Evolutionary conservation across 2,888 invertebrate species (phyloP), one percentile per base, ranked within the genome.

Genomic region (Callosobruchus maculatus): DNA sequence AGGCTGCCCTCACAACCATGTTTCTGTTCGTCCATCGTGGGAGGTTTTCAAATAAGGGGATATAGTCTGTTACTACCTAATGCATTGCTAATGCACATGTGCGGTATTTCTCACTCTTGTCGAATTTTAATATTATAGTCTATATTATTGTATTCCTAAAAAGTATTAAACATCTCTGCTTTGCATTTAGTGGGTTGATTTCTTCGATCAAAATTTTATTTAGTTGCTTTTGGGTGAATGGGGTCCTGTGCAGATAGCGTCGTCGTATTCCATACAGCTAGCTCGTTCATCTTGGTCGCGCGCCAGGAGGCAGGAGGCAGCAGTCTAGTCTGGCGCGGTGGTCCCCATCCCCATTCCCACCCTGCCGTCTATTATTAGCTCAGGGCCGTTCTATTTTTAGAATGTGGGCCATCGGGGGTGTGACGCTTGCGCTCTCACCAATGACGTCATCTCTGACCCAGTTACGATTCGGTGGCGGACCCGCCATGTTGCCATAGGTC

Each of bases 371-470:
- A 88, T 87, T 87, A 87, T 86, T 87, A 87, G 87, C 86, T 84
- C 85, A 86, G 84, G 87, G 86, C 83, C 86, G 82, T 78, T 84
- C 85, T 87, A 88, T 87, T 86, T 87, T 87, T 88, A 87, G 87
- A 79, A 86, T 85, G 82, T 87, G 84, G 86, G 86, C 86, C 84
- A 86, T 80, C 82, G 82, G 82, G 83, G 84, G 82, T 82, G 79
- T 77, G 81, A 77, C 81, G 83, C 82, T 74, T 84, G 86, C 86
- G 85, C 84, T 76, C 80, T 81, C 77, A 80, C 79, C 80, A 79
- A 83, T 86, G 86, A 86, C 88, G 88, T 88, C 90, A 89, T 87
- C 88, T 87, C 73, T 79, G 80, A 74, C 78, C 82, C 78, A 82
- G 80, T 82, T 83, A 78, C 75, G 76, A 73, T 75, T 79, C 76